These are phyloP conservation scores for Caradrina clavipalpis DNA, from an alignment of 2,888 invertebrate genomes.

Conservation along the genomic window DNA sequence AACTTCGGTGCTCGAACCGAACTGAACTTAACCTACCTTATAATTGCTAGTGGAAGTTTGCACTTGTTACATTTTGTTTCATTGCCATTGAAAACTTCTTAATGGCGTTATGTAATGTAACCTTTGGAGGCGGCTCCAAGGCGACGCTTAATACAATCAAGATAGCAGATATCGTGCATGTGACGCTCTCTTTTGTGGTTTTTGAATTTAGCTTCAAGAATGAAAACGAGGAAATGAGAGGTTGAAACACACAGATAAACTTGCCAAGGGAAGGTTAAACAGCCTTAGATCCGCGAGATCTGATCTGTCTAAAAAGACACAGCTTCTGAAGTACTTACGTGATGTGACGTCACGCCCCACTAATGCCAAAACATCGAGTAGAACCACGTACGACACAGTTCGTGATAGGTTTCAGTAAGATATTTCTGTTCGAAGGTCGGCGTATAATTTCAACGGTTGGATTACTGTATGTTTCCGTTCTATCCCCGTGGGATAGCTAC, in stretches of 20 bases:
- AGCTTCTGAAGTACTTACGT: slow-evolving; percentile 4
- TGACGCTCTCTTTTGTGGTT: slow-evolving; percentile 46
- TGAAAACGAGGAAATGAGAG: slow-evolving; percentile 18
- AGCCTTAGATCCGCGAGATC: slow-evolving; percentile 3
- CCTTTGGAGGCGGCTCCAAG: slow-evolving; percentile 55
- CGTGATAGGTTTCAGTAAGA: slow-evolving; percentile 56
- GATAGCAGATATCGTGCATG: slow-evolving; percentile 58
- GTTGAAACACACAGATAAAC: slow-evolving; percentile 9
- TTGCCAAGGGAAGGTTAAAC: slow-evolving; percentile 15
- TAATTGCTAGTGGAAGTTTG: slow-evolving; percentile 61
- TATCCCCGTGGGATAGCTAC: slow-evolving; percentile 66
- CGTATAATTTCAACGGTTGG: slow-evolving; percentile 65
- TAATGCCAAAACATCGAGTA: slow-evolving; percentile 20
- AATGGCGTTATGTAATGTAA: slow-evolving; percentile 65
- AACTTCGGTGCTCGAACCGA: slow-evolving; percentile 49
- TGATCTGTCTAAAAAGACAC: background rate
- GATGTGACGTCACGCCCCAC: slow-evolving; percentile 11
- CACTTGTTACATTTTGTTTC: slow-evolving; percentile 63
- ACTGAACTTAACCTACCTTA: slow-evolving; percentile 60
- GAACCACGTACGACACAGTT: slow-evolving; percentile 43
- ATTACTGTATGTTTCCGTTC: slow-evolving; percentile 65
- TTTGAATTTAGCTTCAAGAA: slow-evolving; percentile 28
- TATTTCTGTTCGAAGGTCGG: slow-evolving; percentile 61
- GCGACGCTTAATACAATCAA: slow-evolving; percentile 53
- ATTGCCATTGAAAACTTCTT: slow-evolving; percentile 66